Percentiles rank a stretch among this genome's conserved stretches.
Evolutionary conservation across 2,113 vertebrate genomes (phyloP).

Genomic region (Hemicordylus capensis): DNA sequence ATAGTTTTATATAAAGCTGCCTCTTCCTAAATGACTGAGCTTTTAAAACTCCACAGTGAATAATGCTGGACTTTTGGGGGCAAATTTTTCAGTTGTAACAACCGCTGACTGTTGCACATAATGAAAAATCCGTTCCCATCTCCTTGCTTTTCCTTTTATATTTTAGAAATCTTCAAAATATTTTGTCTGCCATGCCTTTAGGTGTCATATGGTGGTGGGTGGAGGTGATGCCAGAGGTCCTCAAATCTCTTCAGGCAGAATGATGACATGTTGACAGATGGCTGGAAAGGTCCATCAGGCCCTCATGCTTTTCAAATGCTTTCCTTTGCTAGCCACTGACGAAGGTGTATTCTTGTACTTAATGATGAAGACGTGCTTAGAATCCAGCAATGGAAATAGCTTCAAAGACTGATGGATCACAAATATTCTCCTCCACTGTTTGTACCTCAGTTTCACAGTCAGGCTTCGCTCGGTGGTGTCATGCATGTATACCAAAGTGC

Average conservation of each 20-base stretch:
- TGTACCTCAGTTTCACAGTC: not conserved
- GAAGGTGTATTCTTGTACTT: not conserved
- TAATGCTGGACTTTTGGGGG: constrained; percentile 64
- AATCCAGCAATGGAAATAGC: not conserved
- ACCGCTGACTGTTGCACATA: constrained; percentile 65
- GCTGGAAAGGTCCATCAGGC: not conserved
- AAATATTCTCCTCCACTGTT: not conserved
- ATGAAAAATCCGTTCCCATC: constrained; percentile 46
- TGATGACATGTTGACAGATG: not conserved
- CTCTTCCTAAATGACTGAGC: constrained; percentile 58
- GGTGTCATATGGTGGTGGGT: no score
- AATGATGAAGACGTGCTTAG: not conserved
- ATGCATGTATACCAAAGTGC: not conserved
- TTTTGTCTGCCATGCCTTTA: not conserved
- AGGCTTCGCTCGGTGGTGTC: not conserved
- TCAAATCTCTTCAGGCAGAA: fast-evolving
- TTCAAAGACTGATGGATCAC: fast-evolving
- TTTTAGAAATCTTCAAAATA: constrained; percentile 56
- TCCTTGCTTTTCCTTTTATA: constrained; percentile 65
- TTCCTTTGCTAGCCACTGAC: not conserved
- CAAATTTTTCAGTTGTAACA: constrained; percentile 68
- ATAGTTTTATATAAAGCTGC: constrained; percentile 50
- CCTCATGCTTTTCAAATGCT: fast-evolving
- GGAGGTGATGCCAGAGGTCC: no score
- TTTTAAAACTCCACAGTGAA: constrained; percentile 67